Conservation (phyloP, 2,797 vertebrate genomes). For the Melopsittacus undulatus region DNA sequence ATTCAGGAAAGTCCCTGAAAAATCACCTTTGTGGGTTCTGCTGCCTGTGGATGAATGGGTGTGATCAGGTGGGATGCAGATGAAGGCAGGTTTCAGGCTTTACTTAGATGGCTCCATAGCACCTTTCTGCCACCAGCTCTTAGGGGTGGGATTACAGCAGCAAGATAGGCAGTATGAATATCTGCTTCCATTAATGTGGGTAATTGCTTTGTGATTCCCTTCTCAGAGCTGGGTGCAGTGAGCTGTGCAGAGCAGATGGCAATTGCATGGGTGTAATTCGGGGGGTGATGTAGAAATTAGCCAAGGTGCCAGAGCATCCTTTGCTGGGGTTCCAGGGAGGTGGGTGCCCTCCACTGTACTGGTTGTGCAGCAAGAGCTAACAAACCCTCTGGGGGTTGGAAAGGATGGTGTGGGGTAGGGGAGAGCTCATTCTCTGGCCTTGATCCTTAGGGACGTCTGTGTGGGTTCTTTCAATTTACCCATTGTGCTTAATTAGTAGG, state of each 20-base stretch:
- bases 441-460: not conserved
- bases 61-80: not conserved
- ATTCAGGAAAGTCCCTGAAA: not conserved
- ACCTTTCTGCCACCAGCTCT: not conserved
- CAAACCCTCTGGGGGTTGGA: not conserved
- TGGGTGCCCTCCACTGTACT: not conserved
- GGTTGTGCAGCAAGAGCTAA: not conserved
- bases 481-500: not conserved
- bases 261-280: not conserved
- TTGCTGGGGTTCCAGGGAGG: not conserved
- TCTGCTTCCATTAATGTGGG: not conserved
- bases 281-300: not conserved
- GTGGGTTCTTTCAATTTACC: conserved; percentile 16
- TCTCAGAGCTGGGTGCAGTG: not conserved
- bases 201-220: conserved; percentile 48
- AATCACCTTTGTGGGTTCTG: not conserved
- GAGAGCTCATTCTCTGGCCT: not conserved
- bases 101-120: not conserved
- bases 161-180: not conserved
- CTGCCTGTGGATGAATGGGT: not conserved
- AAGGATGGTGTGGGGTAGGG: not conserved
- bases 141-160: not conserved
- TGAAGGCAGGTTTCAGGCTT: not conserved
- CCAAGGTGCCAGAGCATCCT: not conserved
- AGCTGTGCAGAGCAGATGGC: not conserved